Percentiles rank a stretch among this genome's conserved stretches.
phyloP scores from a whole-genome alignment of 2,888 invertebrate species.

The Sylvicola cinctus region DNA sequence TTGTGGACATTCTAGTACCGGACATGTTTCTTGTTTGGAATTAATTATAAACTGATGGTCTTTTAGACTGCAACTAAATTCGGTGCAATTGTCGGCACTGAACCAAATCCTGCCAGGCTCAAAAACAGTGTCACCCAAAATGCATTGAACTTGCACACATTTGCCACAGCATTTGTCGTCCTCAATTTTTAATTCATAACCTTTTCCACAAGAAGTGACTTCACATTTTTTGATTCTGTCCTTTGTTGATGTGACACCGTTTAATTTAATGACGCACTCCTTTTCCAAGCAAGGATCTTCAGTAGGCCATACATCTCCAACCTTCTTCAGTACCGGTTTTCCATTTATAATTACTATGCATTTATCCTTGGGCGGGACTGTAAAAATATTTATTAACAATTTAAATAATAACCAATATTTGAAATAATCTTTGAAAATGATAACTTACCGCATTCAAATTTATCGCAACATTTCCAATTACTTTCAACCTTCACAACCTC shows the following conservation, averaged over 20 bases:
- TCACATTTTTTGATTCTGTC: conserved; percentile 16
- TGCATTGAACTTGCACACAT: conserved; percentile 36
- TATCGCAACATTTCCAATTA: conserved; percentile 39
- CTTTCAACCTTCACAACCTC: conserved; percentile 17
- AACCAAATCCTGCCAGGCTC: conserved; percentile 35
- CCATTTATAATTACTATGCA: conserved; percentile 20
- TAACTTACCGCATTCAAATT: conserved; percentile 38
- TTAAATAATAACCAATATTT: neutral
- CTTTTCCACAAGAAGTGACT: conserved; percentile 22
- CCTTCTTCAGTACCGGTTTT: conserved; percentile 17
- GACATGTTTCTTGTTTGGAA: conserved; percentile 34
- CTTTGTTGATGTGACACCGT: conserved; percentile 14
- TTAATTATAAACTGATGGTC: conserved; percentile 29
- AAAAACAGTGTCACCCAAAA: conserved; percentile 28
- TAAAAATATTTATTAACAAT: neutral
- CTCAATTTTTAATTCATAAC: conserved; percentile 32
- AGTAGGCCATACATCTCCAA: conserved; percentile 28
- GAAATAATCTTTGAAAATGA: neutral
- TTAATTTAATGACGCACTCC: conserved; percentile 18
- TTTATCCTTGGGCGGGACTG: conserved; percentile 16
- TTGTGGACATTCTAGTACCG: conserved; percentile 35
- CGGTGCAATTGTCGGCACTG: conserved; percentile 43
- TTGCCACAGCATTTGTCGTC: conserved; percentile 37
- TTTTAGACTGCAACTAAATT: conserved; percentile 28
- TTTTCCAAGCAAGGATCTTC: conserved; percentile 25